Base-by-base conservation (phyloP, 1,140 invertebrate species). In the Cataglyphis hispanica region DNA sequence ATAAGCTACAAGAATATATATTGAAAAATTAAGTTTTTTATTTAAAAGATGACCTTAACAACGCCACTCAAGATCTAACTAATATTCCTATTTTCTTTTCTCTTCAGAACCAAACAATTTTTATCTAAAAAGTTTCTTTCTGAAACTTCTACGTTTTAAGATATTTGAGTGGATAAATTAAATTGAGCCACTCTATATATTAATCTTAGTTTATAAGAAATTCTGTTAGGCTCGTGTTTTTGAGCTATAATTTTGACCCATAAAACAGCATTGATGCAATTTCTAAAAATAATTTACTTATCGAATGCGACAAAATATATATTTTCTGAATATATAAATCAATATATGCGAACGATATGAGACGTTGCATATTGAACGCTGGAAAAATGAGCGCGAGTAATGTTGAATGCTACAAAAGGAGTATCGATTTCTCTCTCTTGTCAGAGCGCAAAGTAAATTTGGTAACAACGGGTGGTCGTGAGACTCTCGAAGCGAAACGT, bases 371-470 rank as follows among this genome's bases (percentile, higher is more conserved):
- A 81, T 43, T 58, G 37, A 81, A 69, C n/a, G 50, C 10, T 58
- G 22, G 64, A 72, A 81, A 63, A 58, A 70, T 43, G 25, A 16
- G 50, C 1, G 19, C 22, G 1, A 40, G 19, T 81, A 58, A 70
- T 13, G 50, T 66, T 19, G 2, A 40, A 27, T 16, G 19, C 40
- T 34, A 34, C 27, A 16, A 19, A 58, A 56, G 34, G 10, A 16
- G 11, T 81, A 81, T 81, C 25, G 34, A 81, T 81, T 25, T 27
- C 25, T 19, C 34, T 27, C 25, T 19, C 25, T 19, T 34, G 2
- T 13, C 16, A 27, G n/a, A 8, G 25, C 27, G 22, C 11, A 3
- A 70, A 70, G 16, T 56, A 81, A 70, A 70, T 81, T 81, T 50
- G 50, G 19, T 70, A 70, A 58, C 66, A 70, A 40, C 13, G 25